A percentile compares a stretch with the other conserved stretches of the same genome.
These are phyloP conservation scores for Glossophaga mutica DNA, from an alignment of 2,797 vertebrate genomes.

Conservation along the genomic window DNA sequence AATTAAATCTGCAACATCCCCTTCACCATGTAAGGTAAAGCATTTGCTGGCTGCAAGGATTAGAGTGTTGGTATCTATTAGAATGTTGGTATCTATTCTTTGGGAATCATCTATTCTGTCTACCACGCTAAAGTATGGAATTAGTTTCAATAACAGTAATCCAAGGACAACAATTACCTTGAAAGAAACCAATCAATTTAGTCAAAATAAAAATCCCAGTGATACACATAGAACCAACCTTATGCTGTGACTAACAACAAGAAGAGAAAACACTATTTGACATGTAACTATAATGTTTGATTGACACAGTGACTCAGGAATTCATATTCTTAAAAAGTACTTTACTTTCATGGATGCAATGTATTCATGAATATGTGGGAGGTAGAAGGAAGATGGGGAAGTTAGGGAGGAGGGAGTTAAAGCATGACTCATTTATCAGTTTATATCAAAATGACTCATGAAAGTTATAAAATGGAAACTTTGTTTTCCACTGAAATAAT, in stretches of 20 bases:
- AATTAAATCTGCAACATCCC: not conserved
- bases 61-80: not conserved
- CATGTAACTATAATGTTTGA: conserved; percentile 48
- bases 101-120: not conserved
- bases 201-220: not conserved
- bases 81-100: not conserved
- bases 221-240: not conserved
- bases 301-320: conserved; percentile 66
- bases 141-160: not conserved
- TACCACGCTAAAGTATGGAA: not conserved
- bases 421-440: conserved; percentile 57
- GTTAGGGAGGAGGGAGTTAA: not conserved
- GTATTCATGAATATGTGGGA: conserved; percentile 64
- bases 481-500: conserved; percentile 35
- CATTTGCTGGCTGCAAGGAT: not conserved
- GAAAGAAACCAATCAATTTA: not conserved
- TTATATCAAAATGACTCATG: conserved; percentile 64
- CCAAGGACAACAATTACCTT: not conserved
- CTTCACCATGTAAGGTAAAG: not conserved
- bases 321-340: conserved; percentile 43
- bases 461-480: conserved; percentile 46
- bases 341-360: conserved; percentile 33
- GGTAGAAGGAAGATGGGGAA: conserved; percentile 1
- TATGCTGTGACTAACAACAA: conserved; percentile 24
- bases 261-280: conserved; percentile 33